Conservation (phyloP, 2,113 vertebrate species). For the Macaca mulatta region DNA sequence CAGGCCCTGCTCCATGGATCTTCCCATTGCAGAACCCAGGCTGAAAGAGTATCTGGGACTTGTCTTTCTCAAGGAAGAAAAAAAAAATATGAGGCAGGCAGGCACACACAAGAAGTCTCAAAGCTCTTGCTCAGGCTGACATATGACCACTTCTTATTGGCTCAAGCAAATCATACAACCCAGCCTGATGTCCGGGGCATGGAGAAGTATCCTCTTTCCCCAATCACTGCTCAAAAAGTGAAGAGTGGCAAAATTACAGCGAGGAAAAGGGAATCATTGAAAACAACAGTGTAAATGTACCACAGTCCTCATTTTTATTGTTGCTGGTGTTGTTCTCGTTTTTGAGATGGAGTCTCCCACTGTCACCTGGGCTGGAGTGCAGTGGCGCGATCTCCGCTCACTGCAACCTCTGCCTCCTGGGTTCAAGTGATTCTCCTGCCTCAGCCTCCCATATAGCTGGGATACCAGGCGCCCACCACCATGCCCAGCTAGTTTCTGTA, state of each 20-base stretch:
- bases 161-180: neutral
- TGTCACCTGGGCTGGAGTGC: too few relatives aligned
- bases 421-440: too few relatives aligned
- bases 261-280: neutral
- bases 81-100: neutral
- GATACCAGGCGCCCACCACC: too few relatives aligned
- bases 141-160: neutral
- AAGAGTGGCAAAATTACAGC: neutral
- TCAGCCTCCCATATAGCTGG: too few relatives aligned
- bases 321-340: too few relatives aligned
- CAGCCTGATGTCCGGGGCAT: neutral
- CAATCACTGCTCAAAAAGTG: too few relatives aligned
- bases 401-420: too few relatives aligned
- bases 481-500: too few relatives aligned
- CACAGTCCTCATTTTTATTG: fast-evolving
- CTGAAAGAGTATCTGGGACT: neutral
- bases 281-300: too few relatives aligned
- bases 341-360: too few relatives aligned
- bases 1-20: neutral
- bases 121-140: neutral
- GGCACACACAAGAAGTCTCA: neutral
- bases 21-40: neutral
- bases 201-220: neutral
- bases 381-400: fast-evolving
- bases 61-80: neutral